Base-by-base conservation (phyloP, 2,113 vertebrate genomes). In the Mirza zaza region DNA sequence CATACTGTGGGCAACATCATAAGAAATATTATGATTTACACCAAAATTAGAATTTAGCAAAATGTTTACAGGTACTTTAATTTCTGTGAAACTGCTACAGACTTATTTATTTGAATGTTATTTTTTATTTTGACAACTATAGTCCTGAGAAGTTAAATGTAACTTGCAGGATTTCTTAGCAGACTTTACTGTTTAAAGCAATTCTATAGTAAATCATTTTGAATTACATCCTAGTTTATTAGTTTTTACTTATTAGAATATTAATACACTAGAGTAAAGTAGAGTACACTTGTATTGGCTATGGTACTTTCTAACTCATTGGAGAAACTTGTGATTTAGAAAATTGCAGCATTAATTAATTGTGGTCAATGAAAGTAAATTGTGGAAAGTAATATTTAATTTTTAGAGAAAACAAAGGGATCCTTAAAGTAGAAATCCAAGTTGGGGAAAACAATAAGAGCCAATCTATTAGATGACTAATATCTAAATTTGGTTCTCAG, bases 51-150 rank as follows among this genome's bases (percentile, higher is more conserved):
- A 92, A 59, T 61, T 90, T 77, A 89, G 29, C 34, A 81, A 80
- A 93, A 71, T 71, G 55, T 75, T 93, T 89, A 4, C 48, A 91
- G 73, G 32, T 11, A 63, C 11, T 90, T 85, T 34, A 27, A 84
- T 52, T 96, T 61, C 83, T 84, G 32, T 32, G 32, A 36, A 96
- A 70, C 25, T 94, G 18, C 70, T 68, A 8, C 2, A 55, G 5
- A 75, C 3, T 17, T 94, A 25, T 70, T 63, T 86, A 77, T 80
- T 93, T 29, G 18, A 5, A 73, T 65, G 45, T 70, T 79, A 34
- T 84, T 79, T 90, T 94, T 87, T 96, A 57, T 59, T 77, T 85
- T 63, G 52, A 92, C 70, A 34, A 73, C 4, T 85, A 8, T 91
- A 12, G 23, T 48, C 57, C 50, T 83, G 27, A 77, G 89, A 73